Conservation (phyloP, 2,888 invertebrate genomes). For the Calliscelio sp. region DNA sequence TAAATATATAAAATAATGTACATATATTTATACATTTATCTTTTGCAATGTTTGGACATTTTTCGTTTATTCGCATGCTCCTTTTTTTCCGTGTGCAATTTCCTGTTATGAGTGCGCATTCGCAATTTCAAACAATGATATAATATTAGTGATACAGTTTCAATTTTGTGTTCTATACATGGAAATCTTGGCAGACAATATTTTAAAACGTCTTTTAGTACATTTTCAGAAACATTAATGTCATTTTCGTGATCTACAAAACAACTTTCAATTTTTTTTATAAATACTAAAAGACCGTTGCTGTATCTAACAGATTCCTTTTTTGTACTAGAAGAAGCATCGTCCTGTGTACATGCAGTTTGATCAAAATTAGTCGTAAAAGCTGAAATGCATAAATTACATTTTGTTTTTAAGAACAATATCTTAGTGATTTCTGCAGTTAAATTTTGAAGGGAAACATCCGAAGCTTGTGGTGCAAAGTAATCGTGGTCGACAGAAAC, state of each 20-base stretch:
- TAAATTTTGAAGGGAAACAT: background rate
- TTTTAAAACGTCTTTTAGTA: background rate
- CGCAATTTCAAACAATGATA: background rate
- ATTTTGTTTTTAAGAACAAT: background rate
- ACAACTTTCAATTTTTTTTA: background rate
- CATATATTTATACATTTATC: background rate
- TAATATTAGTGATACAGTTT: background rate
- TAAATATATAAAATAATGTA: background rate
- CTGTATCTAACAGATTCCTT: background rate
- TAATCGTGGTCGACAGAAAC: background rate
- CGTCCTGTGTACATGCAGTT: too few relatives aligned
- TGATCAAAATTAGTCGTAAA: background rate
- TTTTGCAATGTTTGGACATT: background rate
- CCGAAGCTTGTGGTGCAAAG: background rate
- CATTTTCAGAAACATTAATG: background rate
- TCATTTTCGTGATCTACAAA: background rate
- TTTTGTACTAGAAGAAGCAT: too few relatives aligned
- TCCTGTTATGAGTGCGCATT: background rate
- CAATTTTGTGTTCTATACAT: background rate
- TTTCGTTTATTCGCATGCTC: background rate
- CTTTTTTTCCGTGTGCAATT: background rate
- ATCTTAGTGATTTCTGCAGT: background rate
- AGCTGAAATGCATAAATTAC: background rate
- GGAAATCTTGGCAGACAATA: background rate
- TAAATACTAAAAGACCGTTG: background rate